phyloP scores from a whole-genome alignment of 2,113 vertebrate genomes.

The Indri indri region DNA sequence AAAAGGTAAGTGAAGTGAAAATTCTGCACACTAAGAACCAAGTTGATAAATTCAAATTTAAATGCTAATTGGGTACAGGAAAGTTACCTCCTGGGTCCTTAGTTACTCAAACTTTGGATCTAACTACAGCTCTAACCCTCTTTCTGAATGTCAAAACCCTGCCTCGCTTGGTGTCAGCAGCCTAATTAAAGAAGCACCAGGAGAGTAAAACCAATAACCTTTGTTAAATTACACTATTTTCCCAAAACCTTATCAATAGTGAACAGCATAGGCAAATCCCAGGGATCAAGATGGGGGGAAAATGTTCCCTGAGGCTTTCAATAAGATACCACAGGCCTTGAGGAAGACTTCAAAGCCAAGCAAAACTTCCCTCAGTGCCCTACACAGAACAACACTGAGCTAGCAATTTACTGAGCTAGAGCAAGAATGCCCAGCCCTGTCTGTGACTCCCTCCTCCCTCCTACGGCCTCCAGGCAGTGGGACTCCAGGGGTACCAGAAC shows the following conservation, averaged over 20 bases:
- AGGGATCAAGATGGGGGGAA: background rate
- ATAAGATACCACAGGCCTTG: background rate
- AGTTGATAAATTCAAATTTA: constrained; percentile 43
- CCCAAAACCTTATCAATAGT: constrained; percentile 43
- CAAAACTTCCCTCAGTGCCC: background rate
- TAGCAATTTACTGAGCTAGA: background rate
- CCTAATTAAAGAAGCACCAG: constrained; percentile 51
- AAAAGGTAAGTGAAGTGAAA: background rate
- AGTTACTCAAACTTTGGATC: constrained; percentile 6
- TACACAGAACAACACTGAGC: background rate
- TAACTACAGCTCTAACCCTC: constrained; percentile 31
- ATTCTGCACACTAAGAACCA: background rate
- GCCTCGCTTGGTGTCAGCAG: background rate
- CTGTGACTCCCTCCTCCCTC: background rate
- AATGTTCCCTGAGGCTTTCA: background rate
- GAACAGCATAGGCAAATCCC: constrained; percentile 25
- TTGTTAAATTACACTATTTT: constrained; percentile 54
- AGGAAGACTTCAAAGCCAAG: background rate
- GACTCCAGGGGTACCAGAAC: background rate
- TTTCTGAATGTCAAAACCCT: constrained; percentile 49
- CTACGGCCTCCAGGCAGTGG: background rate
- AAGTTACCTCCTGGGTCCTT: constrained; percentile 32
- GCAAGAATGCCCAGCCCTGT: background rate
- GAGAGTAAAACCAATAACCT: constrained; percentile 48
- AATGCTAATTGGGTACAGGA: constrained; percentile 50